Percentiles rank a stretch among this genome's conserved stretches.
Evolutionary conservation across 1,140 invertebrate species (phyloP).

Genomic region (Prorops nasuta): DNA sequence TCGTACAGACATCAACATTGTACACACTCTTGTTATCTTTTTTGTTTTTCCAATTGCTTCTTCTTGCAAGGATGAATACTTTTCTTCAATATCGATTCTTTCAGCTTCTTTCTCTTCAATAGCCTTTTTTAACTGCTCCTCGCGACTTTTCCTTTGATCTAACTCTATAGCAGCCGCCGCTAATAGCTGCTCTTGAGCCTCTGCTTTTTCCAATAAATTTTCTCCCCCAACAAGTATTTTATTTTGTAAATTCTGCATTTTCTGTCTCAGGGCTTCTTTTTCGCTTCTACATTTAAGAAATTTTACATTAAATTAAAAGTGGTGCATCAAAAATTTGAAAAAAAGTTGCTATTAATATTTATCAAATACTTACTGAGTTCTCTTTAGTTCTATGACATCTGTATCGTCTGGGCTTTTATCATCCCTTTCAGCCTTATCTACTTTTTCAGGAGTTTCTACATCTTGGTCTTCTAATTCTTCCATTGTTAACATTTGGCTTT

Average conservation of each 20-base stretch:
- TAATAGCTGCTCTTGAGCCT: conserved; percentile 87
- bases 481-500: conserved; percentile 46
- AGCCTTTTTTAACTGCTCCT: conserved; percentile 78
- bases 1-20: conserved; percentile 78
- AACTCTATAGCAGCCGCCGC: conserved; percentile 90
- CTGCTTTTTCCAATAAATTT: conserved; percentile 96
- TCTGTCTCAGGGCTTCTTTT: conserved; percentile 77
- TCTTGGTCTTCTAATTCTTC: conserved; percentile 43
- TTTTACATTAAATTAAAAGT: conserved; percentile 7
- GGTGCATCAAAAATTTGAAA: conserved; percentile 10
- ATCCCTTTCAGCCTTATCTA: conserved; percentile 47
- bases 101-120: conserved; percentile 89
- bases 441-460: conserved; percentile 36
- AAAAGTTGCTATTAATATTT: too few species aligned
- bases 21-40: conserved; percentile 87
- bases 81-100: conserved; percentile 92
- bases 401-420: conserved; percentile 49
- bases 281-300: conserved; percentile 61
- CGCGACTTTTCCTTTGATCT: conserved; percentile 77
- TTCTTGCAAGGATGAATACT: conserved; percentile 91
- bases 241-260: conserved; percentile 87
- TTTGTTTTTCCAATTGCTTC: conserved; percentile 89
- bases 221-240: conserved; percentile 97
- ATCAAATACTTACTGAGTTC: conserved; percentile 45
- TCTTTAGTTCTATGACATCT: conserved; percentile 52